Evolutionary conservation across 2,888 invertebrate species (phyloP).

Genomic region (Abrostola triplasia): DNA sequence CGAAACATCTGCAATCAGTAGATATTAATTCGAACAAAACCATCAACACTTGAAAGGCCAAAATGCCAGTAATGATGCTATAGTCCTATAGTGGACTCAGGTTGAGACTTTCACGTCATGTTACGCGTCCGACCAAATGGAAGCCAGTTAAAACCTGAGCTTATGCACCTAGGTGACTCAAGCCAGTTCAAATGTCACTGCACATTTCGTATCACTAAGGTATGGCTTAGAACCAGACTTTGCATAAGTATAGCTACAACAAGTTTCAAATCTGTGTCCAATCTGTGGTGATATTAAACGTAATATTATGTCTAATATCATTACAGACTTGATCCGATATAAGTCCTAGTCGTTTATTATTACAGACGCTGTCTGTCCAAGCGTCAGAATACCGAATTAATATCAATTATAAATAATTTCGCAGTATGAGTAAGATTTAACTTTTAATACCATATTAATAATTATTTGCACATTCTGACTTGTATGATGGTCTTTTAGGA

Average conservation of each 20-base stretch:
- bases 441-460: not conserved
- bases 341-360: constrained; percentile 2
- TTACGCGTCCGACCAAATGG: constrained; percentile 7
- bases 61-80: not conserved
- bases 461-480: too few species aligned
- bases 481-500: too few species aligned
- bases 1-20: not conserved
- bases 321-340: constrained; percentile 1
- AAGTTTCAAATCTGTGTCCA: not conserved
- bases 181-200: constrained; percentile 5
- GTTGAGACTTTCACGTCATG: not conserved
- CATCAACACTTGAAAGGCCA: not conserved
- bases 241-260: too few species aligned
- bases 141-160: constrained; percentile 7
- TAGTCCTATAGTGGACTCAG: not conserved
- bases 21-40: not conserved
- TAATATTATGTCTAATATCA: not conserved
- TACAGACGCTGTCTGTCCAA: not conserved
- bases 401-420: not conserved
- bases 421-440: not conserved
- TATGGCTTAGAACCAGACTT: too few species aligned
- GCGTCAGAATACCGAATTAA: not conserved
- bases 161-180: constrained; percentile 4
- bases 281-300: constrained; percentile 2
- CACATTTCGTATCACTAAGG: not conserved